A percentile compares a stretch with the other conserved stretches of the same genome.
Conservation (phyloP, 2,888 invertebrate genomes). For the Prenolepis imparis region DNA sequence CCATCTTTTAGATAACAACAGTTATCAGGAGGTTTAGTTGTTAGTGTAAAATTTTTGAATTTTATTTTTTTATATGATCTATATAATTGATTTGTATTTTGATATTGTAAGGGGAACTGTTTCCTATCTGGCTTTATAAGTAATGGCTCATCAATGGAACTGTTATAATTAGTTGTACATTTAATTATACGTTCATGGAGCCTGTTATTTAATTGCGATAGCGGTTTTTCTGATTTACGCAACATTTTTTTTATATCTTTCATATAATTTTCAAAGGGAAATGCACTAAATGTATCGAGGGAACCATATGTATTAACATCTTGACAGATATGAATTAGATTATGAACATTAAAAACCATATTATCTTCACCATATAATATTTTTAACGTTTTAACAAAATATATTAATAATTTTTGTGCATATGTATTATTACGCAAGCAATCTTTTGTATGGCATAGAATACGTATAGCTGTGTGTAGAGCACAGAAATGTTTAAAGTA, state of each 20-base stretch:
- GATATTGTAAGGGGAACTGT: no score
- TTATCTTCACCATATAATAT: constrained; percentile 17
- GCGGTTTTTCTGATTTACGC: neutral
- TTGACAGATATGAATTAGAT: neutral
- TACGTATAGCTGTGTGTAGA: constrained; percentile 6
- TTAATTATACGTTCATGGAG: neutral
- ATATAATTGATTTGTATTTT: no score
- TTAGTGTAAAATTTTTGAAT: no score
- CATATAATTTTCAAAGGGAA: neutral
- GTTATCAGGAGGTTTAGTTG: no score
- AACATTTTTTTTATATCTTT: neutral
- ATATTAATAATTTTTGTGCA: neutral
- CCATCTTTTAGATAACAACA: no score
- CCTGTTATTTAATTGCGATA: neutral
- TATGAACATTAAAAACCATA: neutral
- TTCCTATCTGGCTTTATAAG: no score
- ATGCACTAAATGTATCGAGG: constrained; percentile 18
- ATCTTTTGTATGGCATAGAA: neutral
- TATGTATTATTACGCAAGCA: neutral
- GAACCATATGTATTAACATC: no score
- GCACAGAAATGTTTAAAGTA: neutral
- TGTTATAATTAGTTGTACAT: neutral
- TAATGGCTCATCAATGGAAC: neutral
- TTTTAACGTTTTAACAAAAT: constrained; percentile 8
- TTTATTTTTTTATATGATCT: no score